Base-by-base conservation (phyloP, 2,113 vertebrate species). In the Chionomys nivalis region DNA sequence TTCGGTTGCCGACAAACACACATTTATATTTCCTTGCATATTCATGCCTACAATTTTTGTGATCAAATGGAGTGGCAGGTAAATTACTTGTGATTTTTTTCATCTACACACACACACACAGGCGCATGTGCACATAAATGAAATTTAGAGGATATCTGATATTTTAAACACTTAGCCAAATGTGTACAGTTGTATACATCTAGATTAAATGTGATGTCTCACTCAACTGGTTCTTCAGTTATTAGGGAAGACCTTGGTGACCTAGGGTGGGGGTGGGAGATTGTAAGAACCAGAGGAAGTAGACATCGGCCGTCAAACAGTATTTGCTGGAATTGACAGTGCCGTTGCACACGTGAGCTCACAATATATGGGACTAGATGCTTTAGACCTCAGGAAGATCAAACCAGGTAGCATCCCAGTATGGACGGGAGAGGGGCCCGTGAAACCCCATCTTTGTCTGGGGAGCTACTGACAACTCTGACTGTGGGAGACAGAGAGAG, bases 1-100 rank as follows among this genome's bases (percentile, higher is more conserved):
- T 42, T 89, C 70, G 44, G 76, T 90, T 89, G 87, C 93, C 97
- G 95, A 97, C 96, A 97, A 97, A 97, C 96, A 98, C 94, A 81
- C 79, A 92, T 93, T 95, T 89, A 93, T 90, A 96, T 96, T 96
- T 82, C 28, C 83, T 95, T 97, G 94, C 94, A 97, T 97, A 96
- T 96, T 97, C 97, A 97, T 97, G 94, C 70, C 91, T 90, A 26
- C 81, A 95, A 97, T 96, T 96, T 70, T 94, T 97, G 96, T 73
- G 75, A 72, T 96, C 83, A 47, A 86, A 92, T 68, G 83, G 93
- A 94, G 93, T 94, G 79, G 89, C 90, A 42, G 91, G 96, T 39
- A 95, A 95, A 96, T 96, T 81, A 79, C 68, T 91, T 88, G 82
- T 87, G 66, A 89, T 78, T 86, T 96, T 75, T 92, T 70, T 61